Conservation (phyloP, 1,140 invertebrate genomes). For the Pinna nobilis region DNA sequence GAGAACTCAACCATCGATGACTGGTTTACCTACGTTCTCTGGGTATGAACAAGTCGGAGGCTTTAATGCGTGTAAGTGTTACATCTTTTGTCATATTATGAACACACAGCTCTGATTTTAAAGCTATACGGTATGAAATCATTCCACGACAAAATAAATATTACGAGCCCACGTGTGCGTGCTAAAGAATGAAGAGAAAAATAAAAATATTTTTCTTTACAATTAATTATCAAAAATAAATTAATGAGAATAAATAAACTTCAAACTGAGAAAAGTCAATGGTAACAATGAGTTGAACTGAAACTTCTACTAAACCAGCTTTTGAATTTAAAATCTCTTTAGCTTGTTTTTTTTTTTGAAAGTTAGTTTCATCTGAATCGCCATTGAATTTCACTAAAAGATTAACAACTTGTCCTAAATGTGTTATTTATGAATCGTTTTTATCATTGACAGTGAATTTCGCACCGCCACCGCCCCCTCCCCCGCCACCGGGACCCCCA, state of each 20-base stretch:
- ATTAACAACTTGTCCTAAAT: not conserved
- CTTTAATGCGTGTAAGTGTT: conserved; percentile 70
- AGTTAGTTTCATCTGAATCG: not conserved
- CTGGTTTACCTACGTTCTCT: conserved; percentile 70
- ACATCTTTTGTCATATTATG: too few species aligned
- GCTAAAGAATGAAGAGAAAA: not conserved
- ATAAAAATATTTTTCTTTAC: too few species aligned
- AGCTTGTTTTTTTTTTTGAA: not conserved
- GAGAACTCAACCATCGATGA: conserved; percentile 64
- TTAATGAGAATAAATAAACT: too few species aligned
- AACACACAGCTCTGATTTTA: not conserved
- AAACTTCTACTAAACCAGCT: too few species aligned
- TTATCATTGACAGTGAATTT: conserved; percentile 40
- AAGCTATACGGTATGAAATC: not conserved
- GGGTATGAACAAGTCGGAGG: conserved; percentile 76
- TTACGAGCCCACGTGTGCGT: not conserved
- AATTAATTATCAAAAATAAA: too few species aligned
- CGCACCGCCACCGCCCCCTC: conserved; percentile 45
- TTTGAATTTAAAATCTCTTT: not conserved
- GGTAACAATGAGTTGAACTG: too few species aligned
- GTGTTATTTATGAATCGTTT: not conserved
- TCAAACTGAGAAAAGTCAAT: too few species aligned
- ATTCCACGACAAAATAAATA: not conserved
- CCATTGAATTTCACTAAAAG: not conserved
- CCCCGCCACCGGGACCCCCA: conserved; percentile 44